Evolutionary conservation across 1,140 invertebrate genomes (phyloP).

Genomic region (Magallana ariakensis): DNA sequence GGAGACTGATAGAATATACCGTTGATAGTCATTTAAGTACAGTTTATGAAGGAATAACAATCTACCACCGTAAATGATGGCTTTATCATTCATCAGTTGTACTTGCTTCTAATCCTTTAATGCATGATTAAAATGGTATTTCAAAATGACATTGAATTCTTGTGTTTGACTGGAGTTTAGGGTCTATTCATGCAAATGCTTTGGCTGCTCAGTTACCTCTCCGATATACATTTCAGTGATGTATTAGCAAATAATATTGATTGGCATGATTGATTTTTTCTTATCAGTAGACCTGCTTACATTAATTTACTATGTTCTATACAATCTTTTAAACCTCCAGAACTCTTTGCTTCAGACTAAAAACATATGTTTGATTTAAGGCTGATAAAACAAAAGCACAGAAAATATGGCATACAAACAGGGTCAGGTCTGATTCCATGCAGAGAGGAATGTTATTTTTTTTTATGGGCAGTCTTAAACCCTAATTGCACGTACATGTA

Average conservation of each 20-base stretch:
- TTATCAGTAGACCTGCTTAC: background rate
- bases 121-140: too few relatives aligned
- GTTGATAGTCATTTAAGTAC: too few relatives aligned
- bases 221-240: background rate
- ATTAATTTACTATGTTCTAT: slow-evolving; percentile 1
- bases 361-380: background rate
- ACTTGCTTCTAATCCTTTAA: too few relatives aligned
- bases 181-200: background rate
- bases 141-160: too few relatives aligned
- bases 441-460: slow-evolving; percentile 3
- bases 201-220: background rate
- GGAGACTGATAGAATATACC: too few relatives aligned
- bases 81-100: too few relatives aligned
- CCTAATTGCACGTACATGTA: too few relatives aligned
- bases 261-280: slow-evolving; percentile 28
- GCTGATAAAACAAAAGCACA: background rate
- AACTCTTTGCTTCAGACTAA: background rate
- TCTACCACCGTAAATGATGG: too few relatives aligned
- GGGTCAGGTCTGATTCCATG: background rate
- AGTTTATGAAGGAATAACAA: too few relatives aligned
- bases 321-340: background rate
- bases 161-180: too few relatives aligned
- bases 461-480: background rate
- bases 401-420: background rate
- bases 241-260: background rate